Conservation (phyloP, 1,140 invertebrate species). For the Temnothorax curvispinosus region DNA sequence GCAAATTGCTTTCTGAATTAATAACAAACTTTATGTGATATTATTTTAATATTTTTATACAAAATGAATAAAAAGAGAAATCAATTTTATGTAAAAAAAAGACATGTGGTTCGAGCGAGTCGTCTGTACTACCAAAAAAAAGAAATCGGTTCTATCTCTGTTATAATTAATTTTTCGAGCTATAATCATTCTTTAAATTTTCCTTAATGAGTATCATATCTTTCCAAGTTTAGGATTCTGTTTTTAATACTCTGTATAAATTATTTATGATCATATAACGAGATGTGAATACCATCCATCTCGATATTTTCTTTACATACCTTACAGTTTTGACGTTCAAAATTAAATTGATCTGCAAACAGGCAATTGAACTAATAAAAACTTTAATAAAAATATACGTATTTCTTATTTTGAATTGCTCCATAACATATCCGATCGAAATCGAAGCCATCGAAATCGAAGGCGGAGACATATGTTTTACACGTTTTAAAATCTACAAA, state of each 20-base stretch:
- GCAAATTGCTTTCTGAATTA: neutral
- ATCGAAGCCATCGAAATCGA: neutral
- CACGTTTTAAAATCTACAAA: neutral
- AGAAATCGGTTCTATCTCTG: neutral
- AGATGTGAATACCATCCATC: neutral
- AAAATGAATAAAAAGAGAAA: too few species aligned
- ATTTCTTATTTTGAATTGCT: neutral
- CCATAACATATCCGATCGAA: neutral
- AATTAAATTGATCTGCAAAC: neutral
- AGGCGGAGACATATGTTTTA: neutral
- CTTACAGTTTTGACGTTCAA: neutral
- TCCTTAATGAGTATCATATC: neutral
- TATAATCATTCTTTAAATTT: neutral
- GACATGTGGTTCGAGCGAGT: neutral
- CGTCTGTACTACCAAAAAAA: neutral
- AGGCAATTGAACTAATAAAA: conserved; percentile 5
- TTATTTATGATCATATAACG: neutral
- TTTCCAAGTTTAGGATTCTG: neutral
- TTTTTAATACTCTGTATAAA: neutral
- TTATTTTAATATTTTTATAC: too few species aligned
- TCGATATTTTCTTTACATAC: neutral
- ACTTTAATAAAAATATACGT: neutral
- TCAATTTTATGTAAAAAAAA: neutral
- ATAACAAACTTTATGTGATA: too few species aligned
- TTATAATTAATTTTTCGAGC: neutral